A percentile compares a stretch with the other conserved stretches of the same genome.
Conservation (phyloP, 2,888 invertebrate species). For the Orthosia incerta region DNA sequence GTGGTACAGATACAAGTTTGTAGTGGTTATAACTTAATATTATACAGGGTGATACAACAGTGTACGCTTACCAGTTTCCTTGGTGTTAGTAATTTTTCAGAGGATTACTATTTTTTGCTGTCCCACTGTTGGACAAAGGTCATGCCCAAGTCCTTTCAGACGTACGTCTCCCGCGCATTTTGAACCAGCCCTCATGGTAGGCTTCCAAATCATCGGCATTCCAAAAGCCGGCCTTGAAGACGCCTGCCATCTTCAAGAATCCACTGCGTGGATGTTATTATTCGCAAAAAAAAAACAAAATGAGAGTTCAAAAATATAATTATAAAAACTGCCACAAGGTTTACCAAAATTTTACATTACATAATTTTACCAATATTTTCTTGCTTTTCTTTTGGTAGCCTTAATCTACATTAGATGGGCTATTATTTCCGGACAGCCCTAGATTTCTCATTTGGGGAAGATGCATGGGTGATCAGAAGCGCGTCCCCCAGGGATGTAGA, state of each 20-base stretch:
- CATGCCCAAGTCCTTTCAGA: no score
- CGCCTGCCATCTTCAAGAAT: no score
- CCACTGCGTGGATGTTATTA: no score
- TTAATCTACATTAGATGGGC: background rate
- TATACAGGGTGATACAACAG: background rate
- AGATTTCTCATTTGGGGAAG: constrained; percentile 43
- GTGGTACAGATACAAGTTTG: constrained; percentile 14
- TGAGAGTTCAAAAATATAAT: no score
- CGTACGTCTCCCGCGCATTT: no score
- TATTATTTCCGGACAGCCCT: constrained; percentile 71
- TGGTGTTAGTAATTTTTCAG: background rate
- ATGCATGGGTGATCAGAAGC: constrained; percentile 69
- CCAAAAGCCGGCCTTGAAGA: no score
- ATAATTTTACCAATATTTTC: background rate
- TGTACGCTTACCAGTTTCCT: background rate
- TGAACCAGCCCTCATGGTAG: no score
- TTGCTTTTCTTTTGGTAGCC: background rate
- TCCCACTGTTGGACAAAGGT: no score
- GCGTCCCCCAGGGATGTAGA: constrained; percentile 71
- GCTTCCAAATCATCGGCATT: no score
- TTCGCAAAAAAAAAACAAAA: no score
- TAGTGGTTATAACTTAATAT: background rate
- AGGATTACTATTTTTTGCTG: background rate
- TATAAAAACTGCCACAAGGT: no score
- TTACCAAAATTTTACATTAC: no score